phyloP scores from a whole-genome alignment of 2,888 invertebrate genomes.

The Parnassius mnemosyne region DNA sequence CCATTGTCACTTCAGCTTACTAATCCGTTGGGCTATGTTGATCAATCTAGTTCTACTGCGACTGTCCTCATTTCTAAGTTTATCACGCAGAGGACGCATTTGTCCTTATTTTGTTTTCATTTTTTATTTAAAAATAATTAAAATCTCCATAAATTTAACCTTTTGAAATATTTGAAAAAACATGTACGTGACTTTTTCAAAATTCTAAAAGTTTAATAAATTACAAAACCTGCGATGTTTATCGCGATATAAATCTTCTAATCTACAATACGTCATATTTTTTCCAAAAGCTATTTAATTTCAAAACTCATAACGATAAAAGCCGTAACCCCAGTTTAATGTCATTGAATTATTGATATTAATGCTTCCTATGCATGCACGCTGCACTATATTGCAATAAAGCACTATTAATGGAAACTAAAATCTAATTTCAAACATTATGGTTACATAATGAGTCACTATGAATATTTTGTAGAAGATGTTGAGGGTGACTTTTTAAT shows the following conservation, averaged over 20 bases:
- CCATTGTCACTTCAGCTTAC: too few species aligned
- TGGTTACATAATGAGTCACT: slow-evolving; percentile 7
- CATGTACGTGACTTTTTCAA: neutral
- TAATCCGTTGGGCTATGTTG: too few species aligned
- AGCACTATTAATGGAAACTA: slow-evolving; percentile 18
- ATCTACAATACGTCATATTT: slow-evolving; percentile 11
- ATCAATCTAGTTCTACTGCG: too few species aligned
- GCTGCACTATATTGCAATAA: slow-evolving; percentile 19
- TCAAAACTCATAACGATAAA: slow-evolving; percentile 13
- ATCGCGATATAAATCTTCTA: slow-evolving; percentile 14
- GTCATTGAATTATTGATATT: slow-evolving; percentile 35
- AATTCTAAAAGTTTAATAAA: slow-evolving; percentile 16
- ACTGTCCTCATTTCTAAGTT: too few species aligned
- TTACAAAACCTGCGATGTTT: slow-evolving; percentile 5
- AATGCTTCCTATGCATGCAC: slow-evolving; percentile 34
- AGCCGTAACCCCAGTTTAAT: slow-evolving; percentile 26
- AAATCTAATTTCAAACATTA: slow-evolving; percentile 11
- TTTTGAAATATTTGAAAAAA: neutral
- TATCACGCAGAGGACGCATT: too few species aligned
- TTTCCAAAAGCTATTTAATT: slow-evolving; percentile 16
- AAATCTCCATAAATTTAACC: neutral
- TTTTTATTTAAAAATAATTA: neutral
- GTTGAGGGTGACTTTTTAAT: slow-evolving; percentile 9
- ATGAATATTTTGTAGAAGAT: neutral
- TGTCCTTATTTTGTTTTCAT: neutral